A percentile compares a stretch with the other conserved stretches of the same genome.
Conservation (phyloP, 2,113 vertebrate genomes). For the Catagonus wagneri region DNA sequence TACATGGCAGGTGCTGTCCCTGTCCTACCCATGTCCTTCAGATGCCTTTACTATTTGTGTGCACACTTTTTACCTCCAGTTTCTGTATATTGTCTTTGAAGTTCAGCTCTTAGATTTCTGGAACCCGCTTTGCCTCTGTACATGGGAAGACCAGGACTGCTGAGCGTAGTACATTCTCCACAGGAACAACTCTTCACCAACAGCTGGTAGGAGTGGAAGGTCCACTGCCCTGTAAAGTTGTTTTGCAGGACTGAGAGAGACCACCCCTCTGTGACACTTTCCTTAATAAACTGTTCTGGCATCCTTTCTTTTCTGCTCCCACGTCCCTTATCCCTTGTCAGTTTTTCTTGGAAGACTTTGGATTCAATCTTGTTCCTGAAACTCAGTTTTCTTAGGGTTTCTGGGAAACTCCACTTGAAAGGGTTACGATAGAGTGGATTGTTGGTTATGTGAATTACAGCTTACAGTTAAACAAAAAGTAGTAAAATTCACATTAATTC, state of each 20-base stretch:
- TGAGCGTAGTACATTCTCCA: not conserved
- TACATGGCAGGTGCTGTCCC: not conserved
- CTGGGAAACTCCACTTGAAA: not conserved
- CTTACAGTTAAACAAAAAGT: not conserved
- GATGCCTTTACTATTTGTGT: not conserved
- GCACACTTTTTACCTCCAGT: not conserved
- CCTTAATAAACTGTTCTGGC: rapidly evolving
- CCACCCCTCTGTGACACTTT: not conserved
- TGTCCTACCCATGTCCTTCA: rapidly evolving
- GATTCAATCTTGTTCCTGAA: not conserved
- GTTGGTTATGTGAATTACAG: not conserved
- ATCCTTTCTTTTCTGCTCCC: not conserved
- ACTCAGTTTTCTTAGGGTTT: not conserved
- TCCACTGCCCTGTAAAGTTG: not conserved
- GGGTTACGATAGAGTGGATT: not conserved
- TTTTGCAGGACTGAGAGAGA: not conserved
- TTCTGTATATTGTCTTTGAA: too few relatives aligned
- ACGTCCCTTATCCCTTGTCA: not conserved
- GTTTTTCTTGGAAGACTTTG: not conserved
- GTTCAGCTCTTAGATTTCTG: not conserved
- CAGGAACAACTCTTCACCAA: not conserved
- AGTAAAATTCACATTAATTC: not conserved
- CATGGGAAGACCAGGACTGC: not conserved
- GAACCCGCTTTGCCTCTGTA: not conserved
- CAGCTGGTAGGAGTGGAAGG: not conserved